Conservation (phyloP, 2,888 invertebrate species). For the Acrocyrtus sp. region DNA sequence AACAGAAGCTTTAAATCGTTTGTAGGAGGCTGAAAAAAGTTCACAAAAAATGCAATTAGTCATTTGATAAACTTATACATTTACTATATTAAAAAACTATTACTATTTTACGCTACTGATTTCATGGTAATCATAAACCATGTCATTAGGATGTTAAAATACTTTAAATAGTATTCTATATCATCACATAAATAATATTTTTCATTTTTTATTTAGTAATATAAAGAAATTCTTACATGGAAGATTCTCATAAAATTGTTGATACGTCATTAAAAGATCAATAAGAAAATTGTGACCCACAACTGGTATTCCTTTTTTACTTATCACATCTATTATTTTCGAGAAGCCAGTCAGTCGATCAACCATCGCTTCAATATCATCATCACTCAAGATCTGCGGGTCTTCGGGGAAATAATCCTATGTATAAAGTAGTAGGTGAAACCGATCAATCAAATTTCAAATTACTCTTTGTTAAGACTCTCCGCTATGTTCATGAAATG, state of each 20-base stretch:
- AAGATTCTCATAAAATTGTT: conserved; percentile 77
- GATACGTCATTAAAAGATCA: conserved; percentile 77
- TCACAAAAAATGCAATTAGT: too few species aligned
- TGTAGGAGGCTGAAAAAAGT: conserved; percentile 70
- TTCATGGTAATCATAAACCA: too few species aligned
- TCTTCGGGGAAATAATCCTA: conserved; percentile 48
- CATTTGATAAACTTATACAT: too few species aligned
- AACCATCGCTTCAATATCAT: conserved; percentile 69
- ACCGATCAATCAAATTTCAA: not conserved
- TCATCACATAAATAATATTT: not conserved
- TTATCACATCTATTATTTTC: conserved; percentile 73
- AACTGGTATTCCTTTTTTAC: conserved; percentile 74
- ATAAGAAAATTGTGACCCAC: conserved; percentile 80
- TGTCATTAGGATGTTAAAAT: not conserved
- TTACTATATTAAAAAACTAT: too few species aligned
- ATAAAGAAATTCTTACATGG: conserved; percentile 69
- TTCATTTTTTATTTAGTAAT: too few species aligned
- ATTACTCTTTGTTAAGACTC: conserved; percentile 28
- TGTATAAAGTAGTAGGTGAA: conserved; percentile 8
- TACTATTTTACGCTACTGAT: too few species aligned
- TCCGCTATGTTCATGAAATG: conserved; percentile 50
- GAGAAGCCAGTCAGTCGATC: conserved; percentile 74
- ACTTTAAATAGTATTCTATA: not conserved
- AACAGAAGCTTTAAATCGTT: conserved; percentile 74
- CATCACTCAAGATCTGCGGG: conserved; percentile 64